Base-by-base conservation (phyloP, 2,888 invertebrate genomes). In the Stenoptilia bipunctidactyla region DNA sequence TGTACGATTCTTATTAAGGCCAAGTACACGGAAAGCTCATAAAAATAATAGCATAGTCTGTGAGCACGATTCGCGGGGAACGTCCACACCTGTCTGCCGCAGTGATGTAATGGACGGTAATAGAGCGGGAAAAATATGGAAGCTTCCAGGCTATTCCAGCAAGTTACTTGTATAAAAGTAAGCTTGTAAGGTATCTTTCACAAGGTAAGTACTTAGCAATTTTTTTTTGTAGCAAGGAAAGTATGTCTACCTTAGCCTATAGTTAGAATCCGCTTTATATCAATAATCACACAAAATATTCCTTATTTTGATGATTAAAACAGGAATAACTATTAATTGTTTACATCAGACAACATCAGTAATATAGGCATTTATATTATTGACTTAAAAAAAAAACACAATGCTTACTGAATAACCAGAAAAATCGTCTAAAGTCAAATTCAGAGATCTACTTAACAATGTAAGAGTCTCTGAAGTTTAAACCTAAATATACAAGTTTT, bases 21-120 rank as follows among this genome's bases (percentile, higher is more conserved):
- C 49, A 51, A 52, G 52, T 60, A 70, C 61, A 65, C 55, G 60
- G 53, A 62, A 68, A 65, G 53, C 46, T 58, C 53, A 61, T 66
- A 64, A 66, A 65, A 55, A 50, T 58, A 63, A 59, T 55, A 55
- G 49, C 45, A 39, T 42, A 40, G 48, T 42, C 46, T 45, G 45
- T 42, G 45, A 25, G 25, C 9, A 25, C 9, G 25, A 6, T 25
- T 6, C n/a, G 20, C 41, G 45, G 45, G 44, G 40, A 49, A 47
- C 43, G 50, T 52, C 48, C 47, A 48, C 51, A 54, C 55, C 55
- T 55, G 53, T 46, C 6, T 9, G 30, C 6, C 4, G 12, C n/a
- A 10, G 20, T 12, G 30, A 30, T 12, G 9, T 30, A 30, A 30
- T 30, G 30, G 3, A 20, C 20, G 8, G 4, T 20, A 5, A 20